Base-by-base conservation (phyloP, 1,140 invertebrate species). In the Drosophila dunni region DNA sequence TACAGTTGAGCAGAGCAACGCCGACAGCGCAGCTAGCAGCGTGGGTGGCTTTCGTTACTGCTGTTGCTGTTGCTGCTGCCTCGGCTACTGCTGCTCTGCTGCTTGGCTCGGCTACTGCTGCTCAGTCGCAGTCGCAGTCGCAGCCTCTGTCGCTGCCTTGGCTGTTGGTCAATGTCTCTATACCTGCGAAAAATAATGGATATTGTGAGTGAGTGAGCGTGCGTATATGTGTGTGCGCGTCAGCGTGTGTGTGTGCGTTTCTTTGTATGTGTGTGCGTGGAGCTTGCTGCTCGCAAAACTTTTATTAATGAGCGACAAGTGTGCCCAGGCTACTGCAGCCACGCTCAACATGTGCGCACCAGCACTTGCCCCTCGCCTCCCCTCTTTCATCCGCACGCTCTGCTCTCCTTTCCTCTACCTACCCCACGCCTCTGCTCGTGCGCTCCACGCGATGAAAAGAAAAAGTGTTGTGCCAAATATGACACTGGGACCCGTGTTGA, bases 281-380 rank as follows among this genome's bases (percentile, higher is more conserved):
- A 53, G 29, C 50, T 69, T 34, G 65, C 62, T 70, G 65, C 71
- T 73, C 38, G 69, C 51, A 66, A 68, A 77, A 88, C 65, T 75
- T 79, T 88, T 80, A 88, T 89, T 88, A 89, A 88, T 89, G 77
- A 83, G 77, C 83, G 79, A 89, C 77, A 89, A 89, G 84, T 80
- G 79, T 88, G 79, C 77, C 63, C 67, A 63, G 58, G 60, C 65
- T 56, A 51, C 68, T 77, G 67, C 36, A 51, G 60, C 38, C 44
- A 40, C 65, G 81, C 76, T 75, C 53, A 75, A 85, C 78, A 79
- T 79, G 78, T 79, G 67, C 78, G 77, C 74, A 54, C 40, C 61
- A 15, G 34, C 61, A 10, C 9, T 5, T 20, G 8, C 13, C 10
- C 61, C 36, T 4, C 13, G 8, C 15, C 20, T 29, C 3, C 1